A percentile compares a stretch with the other conserved stretches of the same genome.
Evolutionary conservation across 2,888 invertebrate genomes (phyloP).

Genomic region (Drosophila formosana): DNA sequence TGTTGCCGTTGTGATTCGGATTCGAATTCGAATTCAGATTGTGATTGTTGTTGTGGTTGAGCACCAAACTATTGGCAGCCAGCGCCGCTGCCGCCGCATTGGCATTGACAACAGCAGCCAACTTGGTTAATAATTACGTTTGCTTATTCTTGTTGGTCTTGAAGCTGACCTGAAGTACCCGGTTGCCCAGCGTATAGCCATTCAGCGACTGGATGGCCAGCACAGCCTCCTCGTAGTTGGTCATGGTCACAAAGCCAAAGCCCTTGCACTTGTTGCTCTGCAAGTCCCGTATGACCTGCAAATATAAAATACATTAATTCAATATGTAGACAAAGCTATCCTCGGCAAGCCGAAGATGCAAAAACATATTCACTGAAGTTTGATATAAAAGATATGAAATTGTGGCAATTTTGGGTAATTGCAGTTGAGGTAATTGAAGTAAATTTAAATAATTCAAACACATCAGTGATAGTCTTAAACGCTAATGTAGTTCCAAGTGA

Average conservation of each 20-base stretch:
- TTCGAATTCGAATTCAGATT: slow-evolving; percentile 42
- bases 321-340: neutral
- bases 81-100: slow-evolving; percentile 77
- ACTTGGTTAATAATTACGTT: slow-evolving; percentile 85
- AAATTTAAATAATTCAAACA: neutral
- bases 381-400: too few species aligned
- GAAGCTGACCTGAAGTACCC: slow-evolving; percentile 98
- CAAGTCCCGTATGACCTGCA: slow-evolving; percentile 94
- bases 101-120: slow-evolving; percentile 83
- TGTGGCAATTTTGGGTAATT: too few species aligned
- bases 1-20: slow-evolving; percentile 39
- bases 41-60: slow-evolving; percentile 55
- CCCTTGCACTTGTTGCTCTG: slow-evolving; percentile 99
- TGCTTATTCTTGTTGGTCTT: slow-evolving; percentile 95
- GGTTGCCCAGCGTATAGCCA: slow-evolving; percentile 97
- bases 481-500: too few species aligned
- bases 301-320: neutral
- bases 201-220: slow-evolving; percentile 98
- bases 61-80: slow-evolving; percentile 72
- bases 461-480: too few species aligned
- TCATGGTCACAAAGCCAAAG: slow-evolving; percentile 99
- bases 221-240: slow-evolving; percentile 98
- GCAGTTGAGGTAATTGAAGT: too few species aligned
- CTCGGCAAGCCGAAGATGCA: neutral
- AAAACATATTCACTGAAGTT: neutral